Evolutionary conservation across 92 coral and sea anemone species (phyloP), one percentile per base, ranked within the genome.

Genomic region (Siderastrea radians): DNA sequence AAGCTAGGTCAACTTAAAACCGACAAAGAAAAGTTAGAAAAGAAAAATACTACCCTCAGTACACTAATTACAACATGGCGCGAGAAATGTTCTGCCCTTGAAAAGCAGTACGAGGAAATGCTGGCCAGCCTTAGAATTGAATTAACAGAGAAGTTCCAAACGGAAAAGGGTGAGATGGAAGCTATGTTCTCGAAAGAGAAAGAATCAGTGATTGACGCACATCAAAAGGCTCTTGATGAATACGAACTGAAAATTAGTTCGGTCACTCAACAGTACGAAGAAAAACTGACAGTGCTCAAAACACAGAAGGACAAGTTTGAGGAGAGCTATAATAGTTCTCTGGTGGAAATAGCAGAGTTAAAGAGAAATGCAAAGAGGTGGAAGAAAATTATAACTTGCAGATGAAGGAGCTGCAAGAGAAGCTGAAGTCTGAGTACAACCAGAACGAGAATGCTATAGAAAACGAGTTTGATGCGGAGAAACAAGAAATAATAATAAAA

Each of bases 161-260:
- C 57, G 3, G 89, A 84, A 47, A 90, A 92, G 81, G 95, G 90
- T 11, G 83, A 92, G 59, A 60, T 92, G 75, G 95, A 92, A 78
- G 88, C 79, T 16, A 83, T 53, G 48, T 77, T 78, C 69, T 61
- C 81, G 5, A 83, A 83, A 52, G 94, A 91, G 69, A 87, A 78
- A 64, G 83, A 83, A 8, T 62, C 64, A 14, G 77, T 86, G 60
- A 62, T 60, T 12, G 89, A 60, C 16, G 62, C 61, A n/a, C 83
- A 92, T 58, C 80, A 82, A 61, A 86, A 85, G 44, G 85, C 78
- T 44, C 75, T 92, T 1, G 68, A 68, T 16, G 91, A 92, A 58
- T 85, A 85, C 67, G 91, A 92, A 71, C 58, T 48, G 19, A 81
- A 65, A 43, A 89, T 85, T 38, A 69, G 89, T 11, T 52, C 79